A percentile compares a stretch with the other conserved stretches of the same genome.
These are phyloP conservation scores for Tachina grossa DNA, from an alignment of 2,888 invertebrate species.

Conservation along the genomic window DNA sequence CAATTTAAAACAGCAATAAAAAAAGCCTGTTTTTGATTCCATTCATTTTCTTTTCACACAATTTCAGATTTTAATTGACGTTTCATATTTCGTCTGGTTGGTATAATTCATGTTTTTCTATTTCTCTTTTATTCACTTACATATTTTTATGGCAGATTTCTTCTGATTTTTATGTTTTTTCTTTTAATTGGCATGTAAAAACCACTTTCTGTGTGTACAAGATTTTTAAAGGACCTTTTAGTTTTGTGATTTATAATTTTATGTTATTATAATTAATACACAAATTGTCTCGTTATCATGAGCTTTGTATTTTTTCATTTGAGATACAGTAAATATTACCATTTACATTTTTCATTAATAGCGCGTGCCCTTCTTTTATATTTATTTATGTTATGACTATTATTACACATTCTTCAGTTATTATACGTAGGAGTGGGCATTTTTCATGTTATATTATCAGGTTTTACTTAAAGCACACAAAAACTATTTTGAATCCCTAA, in stretches of 20 bases:
- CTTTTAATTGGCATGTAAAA: constrained; percentile 15
- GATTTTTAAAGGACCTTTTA: background rate
- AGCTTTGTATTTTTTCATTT: background rate
- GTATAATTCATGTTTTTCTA: constrained; percentile 19
- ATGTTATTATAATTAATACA: background rate
- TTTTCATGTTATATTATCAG: constrained; percentile 21
- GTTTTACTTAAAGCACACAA: constrained; percentile 39
- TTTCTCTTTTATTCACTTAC: constrained; percentile 33
- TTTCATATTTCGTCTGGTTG: constrained; percentile 58
- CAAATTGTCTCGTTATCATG: background rate
- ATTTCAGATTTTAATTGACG: constrained; percentile 47
- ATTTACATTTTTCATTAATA: constrained; percentile 27
- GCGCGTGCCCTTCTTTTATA: constrained; percentile 36
- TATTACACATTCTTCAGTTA: constrained; percentile 61
- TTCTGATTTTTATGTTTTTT: constrained; percentile 5
- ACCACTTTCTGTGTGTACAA: constrained; percentile 20
- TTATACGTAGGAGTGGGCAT: constrained; percentile 56
- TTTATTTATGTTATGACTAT: background rate
- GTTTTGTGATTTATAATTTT: background rate
- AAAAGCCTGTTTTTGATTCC: constrained; percentile 40
- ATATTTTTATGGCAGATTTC: constrained; percentile 39
- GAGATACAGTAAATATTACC: background rate
- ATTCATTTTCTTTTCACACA: constrained; percentile 29
- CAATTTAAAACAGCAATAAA: constrained; percentile 18
- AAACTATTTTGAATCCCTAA: background rate